Evolutionary conservation across 2,797 vertebrate species (phyloP).

Genomic region (Pogonophryne albipinna): DNA sequence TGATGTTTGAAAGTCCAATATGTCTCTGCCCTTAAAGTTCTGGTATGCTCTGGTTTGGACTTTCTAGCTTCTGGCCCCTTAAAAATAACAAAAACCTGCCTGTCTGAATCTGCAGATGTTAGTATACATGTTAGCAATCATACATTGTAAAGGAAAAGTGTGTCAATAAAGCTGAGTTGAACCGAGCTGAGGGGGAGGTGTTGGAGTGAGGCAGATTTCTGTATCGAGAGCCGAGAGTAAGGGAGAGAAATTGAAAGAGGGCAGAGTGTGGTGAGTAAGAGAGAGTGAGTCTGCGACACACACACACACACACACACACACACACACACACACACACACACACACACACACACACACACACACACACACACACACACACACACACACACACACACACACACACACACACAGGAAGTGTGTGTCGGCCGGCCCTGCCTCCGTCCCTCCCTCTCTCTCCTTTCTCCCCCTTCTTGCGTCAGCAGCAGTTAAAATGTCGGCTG

Average conservation of each 20-base stretch:
- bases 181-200: not conserved
- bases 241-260: conserved; percentile 28
- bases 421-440: conserved; percentile 46
- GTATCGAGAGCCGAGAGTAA: conserved; percentile 1
- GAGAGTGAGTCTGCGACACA: conserved; percentile 35
- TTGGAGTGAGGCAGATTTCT: conserved; percentile 14
- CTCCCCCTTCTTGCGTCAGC: conserved; percentile 72
- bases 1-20: not conserved
- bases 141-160: not conserved
- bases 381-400: not conserved
- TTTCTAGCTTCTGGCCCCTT: not conserved
- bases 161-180: conserved; percentile 13
- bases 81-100: too few relatives aligned
- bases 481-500: conserved; percentile 83
- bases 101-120: not conserved
- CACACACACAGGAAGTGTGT: conserved; percentile 51
- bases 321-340: too few relatives aligned
- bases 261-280: conserved; percentile 22
- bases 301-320: not conserved
- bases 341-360: not conserved
- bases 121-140: not conserved
- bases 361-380: not conserved
- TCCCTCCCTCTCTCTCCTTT: conserved; percentile 47
- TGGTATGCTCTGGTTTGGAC: not conserved
- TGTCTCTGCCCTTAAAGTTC: not conserved